phyloP scores from a whole-genome alignment of 2,113 vertebrate genomes.

The Capra hircus region DNA sequence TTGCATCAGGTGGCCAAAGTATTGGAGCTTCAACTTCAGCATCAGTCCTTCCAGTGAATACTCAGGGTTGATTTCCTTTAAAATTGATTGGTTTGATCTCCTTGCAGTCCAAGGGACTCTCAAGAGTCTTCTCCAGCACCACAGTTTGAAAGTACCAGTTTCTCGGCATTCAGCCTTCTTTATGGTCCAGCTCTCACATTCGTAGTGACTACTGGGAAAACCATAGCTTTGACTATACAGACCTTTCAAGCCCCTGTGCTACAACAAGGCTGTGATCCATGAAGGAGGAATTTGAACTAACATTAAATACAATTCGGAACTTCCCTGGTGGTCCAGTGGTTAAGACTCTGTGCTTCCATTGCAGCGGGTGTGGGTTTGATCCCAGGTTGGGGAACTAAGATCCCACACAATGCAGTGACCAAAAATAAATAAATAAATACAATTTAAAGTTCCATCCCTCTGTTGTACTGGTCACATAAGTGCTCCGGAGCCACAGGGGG shows the following conservation, averaged over 20 bases:
- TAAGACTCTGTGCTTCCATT: not conserved
- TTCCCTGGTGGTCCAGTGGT: not conserved
- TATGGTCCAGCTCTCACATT: not conserved
- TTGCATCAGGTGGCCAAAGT: not conserved
- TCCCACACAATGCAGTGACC: not conserved
- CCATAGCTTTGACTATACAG: not conserved
- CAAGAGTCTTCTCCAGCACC: not conserved
- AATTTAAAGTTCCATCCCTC: not conserved
- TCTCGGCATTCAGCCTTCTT: not conserved
- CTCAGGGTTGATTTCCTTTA: not conserved
- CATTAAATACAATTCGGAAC: not conserved
- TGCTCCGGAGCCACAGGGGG: not conserved
- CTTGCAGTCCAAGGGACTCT: not conserved
- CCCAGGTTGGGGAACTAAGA: not conserved
- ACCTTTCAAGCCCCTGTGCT: not conserved
- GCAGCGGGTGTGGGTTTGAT: rapidly evolving
- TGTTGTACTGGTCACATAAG: not conserved
- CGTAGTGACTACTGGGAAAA: not conserved
- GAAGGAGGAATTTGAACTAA: not conserved
- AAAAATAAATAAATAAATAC: not conserved
- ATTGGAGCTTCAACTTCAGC: not conserved
- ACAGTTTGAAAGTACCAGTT: not conserved
- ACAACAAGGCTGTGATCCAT: not conserved
- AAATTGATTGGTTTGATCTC: not conserved
- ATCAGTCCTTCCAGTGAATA: not conserved